These are phyloP conservation scores for Podarcis raffonei DNA, from an alignment of 2,113 vertebrate species.

Conservation along the genomic window DNA sequence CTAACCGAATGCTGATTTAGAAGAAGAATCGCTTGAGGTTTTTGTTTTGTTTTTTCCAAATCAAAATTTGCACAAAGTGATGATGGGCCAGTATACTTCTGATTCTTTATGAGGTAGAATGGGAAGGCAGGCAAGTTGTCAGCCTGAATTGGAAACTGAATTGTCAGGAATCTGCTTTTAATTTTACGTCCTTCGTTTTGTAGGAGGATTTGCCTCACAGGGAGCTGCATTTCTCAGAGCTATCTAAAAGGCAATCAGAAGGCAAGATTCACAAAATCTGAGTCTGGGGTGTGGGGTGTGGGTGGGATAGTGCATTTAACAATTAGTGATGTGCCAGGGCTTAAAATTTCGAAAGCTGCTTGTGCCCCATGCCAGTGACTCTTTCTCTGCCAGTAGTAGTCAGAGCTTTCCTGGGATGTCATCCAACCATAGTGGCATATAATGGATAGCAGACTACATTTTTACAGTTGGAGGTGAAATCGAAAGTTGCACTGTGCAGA, in stretches of 20 bases:
- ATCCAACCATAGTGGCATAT: constrained; percentile 84
- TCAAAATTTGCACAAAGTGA: not conserved
- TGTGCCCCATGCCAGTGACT: constrained; percentile 83
- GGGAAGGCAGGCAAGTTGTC: not conserved
- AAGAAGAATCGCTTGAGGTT: not conserved
- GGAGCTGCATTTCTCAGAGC: constrained; percentile 33
- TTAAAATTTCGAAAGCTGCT: constrained; percentile 81
- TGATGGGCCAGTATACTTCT: constrained; percentile 6
- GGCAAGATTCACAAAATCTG: constrained; percentile 58
- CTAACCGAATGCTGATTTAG: not conserved
- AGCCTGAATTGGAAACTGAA: not conserved
- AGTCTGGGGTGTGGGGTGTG: constrained; percentile 35
- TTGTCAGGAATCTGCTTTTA: constrained; percentile 49
- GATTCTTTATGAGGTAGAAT: not conserved
- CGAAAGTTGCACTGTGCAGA: constrained; percentile 83
- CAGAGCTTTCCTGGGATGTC: constrained; percentile 84
- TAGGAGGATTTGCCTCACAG: constrained; percentile 36
- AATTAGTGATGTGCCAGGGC: constrained; percentile 81
- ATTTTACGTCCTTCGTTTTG: not conserved
- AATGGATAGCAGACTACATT: constrained; percentile 82
- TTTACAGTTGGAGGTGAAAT: constrained; percentile 87
- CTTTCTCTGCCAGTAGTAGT: constrained; percentile 82
- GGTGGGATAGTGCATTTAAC: constrained; percentile 75
- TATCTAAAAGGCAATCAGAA: constrained; percentile 67
- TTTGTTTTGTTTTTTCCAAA: not conserved